These are phyloP conservation scores for Epicampocera succincta DNA, from an alignment of 2,888 invertebrate species.

Conservation along the genomic window DNA sequence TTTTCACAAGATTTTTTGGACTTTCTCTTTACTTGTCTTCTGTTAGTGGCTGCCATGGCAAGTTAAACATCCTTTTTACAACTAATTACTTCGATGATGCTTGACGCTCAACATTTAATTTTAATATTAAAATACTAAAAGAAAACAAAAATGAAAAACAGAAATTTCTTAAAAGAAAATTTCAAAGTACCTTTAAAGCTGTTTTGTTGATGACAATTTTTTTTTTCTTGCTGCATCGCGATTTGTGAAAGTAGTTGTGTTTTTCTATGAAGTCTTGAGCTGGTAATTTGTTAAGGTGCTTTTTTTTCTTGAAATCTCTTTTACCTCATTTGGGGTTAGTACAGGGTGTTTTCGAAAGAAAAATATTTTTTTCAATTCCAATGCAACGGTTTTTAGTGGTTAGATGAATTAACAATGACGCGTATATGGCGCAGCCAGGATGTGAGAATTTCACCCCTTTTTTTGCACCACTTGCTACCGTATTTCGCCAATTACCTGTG, in stretches of 20 bases:
- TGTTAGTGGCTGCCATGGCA: neutral
- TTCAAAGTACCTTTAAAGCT: slow-evolving; percentile 36
- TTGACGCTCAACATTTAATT: slow-evolving; percentile 56
- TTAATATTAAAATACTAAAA: slow-evolving; percentile 40
- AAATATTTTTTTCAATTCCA: too few species aligned
- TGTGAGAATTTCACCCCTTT: too few species aligned
- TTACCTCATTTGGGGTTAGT: too few species aligned
- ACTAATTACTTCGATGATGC: slow-evolving; percentile 64
- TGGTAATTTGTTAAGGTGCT: slow-evolving; percentile 22
- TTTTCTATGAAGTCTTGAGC: neutral
- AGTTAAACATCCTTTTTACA: slow-evolving; percentile 53
- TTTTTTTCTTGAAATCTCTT: too few species aligned
- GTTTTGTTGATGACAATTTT: slow-evolving; percentile 34
- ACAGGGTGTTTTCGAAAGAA: neutral
- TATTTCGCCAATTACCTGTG: too few species aligned
- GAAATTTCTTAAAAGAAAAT: slow-evolving; percentile 16
- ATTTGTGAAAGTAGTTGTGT: slow-evolving; percentile 6
- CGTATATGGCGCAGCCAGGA: too few species aligned
- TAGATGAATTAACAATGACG: too few species aligned
- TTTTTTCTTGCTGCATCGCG: slow-evolving; percentile 7
- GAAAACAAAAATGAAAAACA: neutral
- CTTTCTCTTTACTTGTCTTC: neutral
- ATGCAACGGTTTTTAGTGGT: too few species aligned
- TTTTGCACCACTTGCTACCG: too few species aligned
- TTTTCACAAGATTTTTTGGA: neutral